Conservation (phyloP, 2,888 invertebrate species). For the Luperina testacea region DNA sequence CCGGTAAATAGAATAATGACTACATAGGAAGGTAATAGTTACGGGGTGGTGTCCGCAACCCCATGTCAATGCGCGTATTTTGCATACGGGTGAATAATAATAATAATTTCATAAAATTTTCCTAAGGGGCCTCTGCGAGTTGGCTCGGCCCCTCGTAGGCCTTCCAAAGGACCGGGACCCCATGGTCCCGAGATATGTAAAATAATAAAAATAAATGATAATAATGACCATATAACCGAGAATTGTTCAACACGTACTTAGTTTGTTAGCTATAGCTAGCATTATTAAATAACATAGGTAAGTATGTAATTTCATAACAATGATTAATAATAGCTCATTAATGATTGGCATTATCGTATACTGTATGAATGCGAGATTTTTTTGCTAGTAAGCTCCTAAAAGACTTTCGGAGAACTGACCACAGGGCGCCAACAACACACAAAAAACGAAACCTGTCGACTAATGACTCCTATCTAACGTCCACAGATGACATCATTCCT, state of each 20-base stretch:
- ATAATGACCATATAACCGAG: too few species aligned
- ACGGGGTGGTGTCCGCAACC: too few species aligned
- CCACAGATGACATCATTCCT: conserved; percentile 63
- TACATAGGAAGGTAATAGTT: too few species aligned
- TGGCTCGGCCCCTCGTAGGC: too few species aligned
- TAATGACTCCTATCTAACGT: conserved; percentile 58
- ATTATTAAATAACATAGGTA: neutral
- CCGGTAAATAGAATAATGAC: neutral
- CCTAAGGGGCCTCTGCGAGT: too few species aligned
- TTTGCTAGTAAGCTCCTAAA: conserved; percentile 43
- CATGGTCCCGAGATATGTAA: too few species aligned
- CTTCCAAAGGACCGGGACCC: too few species aligned
- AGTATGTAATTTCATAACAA: conserved; percentile 31
- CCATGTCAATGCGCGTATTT: too few species aligned
- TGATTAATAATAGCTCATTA: conserved; percentile 37
- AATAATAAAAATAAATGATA: too few species aligned
- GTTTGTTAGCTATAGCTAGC: neutral
- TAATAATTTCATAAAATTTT: too few species aligned
- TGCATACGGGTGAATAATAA: too few species aligned
- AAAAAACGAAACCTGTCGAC: conserved; percentile 50
- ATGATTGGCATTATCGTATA: conserved; percentile 29
- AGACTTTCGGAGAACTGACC: conserved; percentile 50
- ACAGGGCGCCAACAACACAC: conserved; percentile 55
- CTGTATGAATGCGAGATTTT: conserved; percentile 34
- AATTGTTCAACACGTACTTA: neutral